Evolutionary conservation across 2,797 vertebrate species (phyloP), one percentile per base, ranked within the genome.

Genomic region (Alectoris magna): DNA sequence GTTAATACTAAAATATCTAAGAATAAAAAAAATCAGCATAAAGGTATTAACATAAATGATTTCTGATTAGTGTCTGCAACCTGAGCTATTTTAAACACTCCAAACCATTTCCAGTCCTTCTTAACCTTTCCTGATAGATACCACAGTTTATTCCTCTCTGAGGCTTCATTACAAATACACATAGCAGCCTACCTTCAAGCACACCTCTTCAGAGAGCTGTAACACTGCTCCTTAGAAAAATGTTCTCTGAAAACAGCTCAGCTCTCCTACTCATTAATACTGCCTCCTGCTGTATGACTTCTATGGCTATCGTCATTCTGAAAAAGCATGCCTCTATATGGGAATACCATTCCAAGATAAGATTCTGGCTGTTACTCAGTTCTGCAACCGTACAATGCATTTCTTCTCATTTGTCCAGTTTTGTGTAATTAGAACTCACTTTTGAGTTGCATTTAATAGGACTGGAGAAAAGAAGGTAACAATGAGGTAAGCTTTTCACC

Each of bases 1-100:
- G 36, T 34, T 64, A 84, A 88, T 15, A 72, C 11, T 31, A 38
- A 78, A 59, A 31, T 83, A 79, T 79, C 96, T 83, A 84, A 92
- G 72, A 64, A 51, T n/a, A 71, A 48, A 49, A 51, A 56, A 80
- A 85, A 66, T 41, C 66, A 53, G 55, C 22, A 79, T 49, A 70
- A 77, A 84, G 76, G n/a, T 67, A 70, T 67, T 59, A 74, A 26
- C 70, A 84, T 49, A 86, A 69, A 59, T 49, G 6, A 78, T 84
- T 95, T 91, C 84, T 75, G 51, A 87, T 89, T 67, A 68, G 10
- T 18, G 12, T 81, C 63, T 84, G 19, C 31, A 88, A 53, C 53
- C 72, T 60, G 59, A 93, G 48, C 80, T 34, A 80, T 63, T 91
- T 75, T 63, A 78, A 64, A 85, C 4, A 60, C 11, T 64, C 80